Evolutionary conservation across 2,113 vertebrate species (phyloP).

Genomic region (Macquaria ambigua): DNA sequence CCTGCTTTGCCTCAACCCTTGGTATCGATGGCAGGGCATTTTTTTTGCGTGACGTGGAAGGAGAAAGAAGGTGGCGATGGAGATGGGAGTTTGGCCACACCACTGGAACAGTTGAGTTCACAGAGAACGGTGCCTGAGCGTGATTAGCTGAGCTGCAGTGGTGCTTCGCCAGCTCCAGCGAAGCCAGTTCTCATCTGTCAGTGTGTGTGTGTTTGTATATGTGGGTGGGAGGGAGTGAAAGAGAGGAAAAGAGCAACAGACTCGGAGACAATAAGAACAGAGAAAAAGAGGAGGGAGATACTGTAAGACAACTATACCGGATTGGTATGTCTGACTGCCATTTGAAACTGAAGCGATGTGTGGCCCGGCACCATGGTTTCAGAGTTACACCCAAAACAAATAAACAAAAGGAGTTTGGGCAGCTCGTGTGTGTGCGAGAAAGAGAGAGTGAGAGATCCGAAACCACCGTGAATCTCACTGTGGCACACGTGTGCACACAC

Average conservation of each 20-base stretch:
- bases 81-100: constrained; percentile 75
- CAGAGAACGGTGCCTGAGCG: constrained; percentile 60
- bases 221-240: constrained; percentile 14
- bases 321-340: constrained; percentile 69
- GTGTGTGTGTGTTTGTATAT: constrained; percentile 39
- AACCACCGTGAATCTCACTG: constrained; percentile 55
- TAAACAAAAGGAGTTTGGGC: constrained; percentile 77
- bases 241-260: constrained; percentile 24
- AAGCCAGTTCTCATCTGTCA: constrained; percentile 67
- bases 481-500: constrained; percentile 27
- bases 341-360: constrained; percentile 73
- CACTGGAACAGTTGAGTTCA: constrained; percentile 83
- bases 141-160: constrained; percentile 74
- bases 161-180: constrained; percentile 43
- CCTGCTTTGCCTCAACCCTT: constrained; percentile 1
- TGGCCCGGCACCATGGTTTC: constrained; percentile 84
- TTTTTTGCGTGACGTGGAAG: not conserved
- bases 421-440: constrained; percentile 37
- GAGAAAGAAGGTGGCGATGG: constrained; percentile 61
- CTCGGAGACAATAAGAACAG: constrained; percentile 19
- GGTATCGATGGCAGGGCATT: constrained; percentile 42
- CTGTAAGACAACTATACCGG: constrained; percentile 42
- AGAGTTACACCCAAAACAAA: constrained; percentile 85
- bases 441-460: constrained; percentile 33
- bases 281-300: constrained; percentile 35